Base-by-base conservation (phyloP, 1,140 invertebrate genomes). In the Papilio aristodemus region DNA sequence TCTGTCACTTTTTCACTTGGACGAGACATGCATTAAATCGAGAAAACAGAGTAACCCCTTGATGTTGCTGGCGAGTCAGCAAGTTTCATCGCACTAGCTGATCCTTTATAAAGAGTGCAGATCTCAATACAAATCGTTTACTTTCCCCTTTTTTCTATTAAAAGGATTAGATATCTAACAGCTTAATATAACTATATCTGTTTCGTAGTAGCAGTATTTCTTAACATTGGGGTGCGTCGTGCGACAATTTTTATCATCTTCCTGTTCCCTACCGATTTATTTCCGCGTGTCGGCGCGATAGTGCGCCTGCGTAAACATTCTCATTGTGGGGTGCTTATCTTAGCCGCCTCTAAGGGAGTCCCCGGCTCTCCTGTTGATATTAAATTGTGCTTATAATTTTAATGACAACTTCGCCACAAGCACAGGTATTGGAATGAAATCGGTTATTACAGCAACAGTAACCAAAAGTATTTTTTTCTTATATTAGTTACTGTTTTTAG, bases 171-270 rank as follows among this genome's bases (percentile, higher is more conserved):
- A 13, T 7, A 3, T 54, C 3, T 50, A 17, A 22, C 19, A 22
- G 19, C 46, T 54, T 13, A 54, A 22, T 54, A 22, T 54, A 17
- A 38, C 41, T 59, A 37, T 19, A n/a, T n/a, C n/a, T 11, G 57
- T 60, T 27, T 46, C 14, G 25, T 68, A 22, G 39, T 54, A 62
- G 37, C 54, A 8, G 37, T 58, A 36, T 22, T 57, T 19, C 25
- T 36, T 14, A 14, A 36, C 27, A 14, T 62, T 63, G 62, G 67
- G 67, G 58, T 62, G 59, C 41, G 46, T 57, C 72, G 75, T 78
- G 72, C 75, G 75, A 85, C 75, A 71, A 79, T 85, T 81, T 84
- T 90, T 90, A 88, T 87, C 85, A 41, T 76, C 84, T 88, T 90
- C 86, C 87, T 87, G 85, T 79, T 77, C 75, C 63, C 66, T 78